phyloP scores from a whole-genome alignment of 2,113 vertebrate genomes.

The Sceloporus tristichus region DNA sequence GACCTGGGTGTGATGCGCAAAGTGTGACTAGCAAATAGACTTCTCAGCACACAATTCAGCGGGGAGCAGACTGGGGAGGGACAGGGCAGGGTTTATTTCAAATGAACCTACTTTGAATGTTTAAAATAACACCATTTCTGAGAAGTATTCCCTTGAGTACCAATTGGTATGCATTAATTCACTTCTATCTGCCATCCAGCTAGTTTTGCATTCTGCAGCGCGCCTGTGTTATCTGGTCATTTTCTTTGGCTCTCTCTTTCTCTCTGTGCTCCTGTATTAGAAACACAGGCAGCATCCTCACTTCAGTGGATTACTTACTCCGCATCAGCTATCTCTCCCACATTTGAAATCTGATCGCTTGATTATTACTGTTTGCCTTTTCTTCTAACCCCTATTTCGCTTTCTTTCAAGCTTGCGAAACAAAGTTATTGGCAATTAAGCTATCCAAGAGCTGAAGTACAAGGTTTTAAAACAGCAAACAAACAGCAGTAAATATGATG shows the following conservation, averaged over 20 bases:
- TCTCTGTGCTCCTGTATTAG: not conserved
- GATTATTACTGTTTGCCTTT: not conserved
- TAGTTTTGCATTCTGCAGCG: constrained; percentile 4
- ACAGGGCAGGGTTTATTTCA: constrained; percentile 4
- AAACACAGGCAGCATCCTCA: not conserved
- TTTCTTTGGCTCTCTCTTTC: not conserved
- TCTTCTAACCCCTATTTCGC: not conserved
- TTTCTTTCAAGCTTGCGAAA: not conserved
- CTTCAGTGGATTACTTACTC: not conserved
- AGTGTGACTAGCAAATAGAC: not conserved
- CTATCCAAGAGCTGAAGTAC: not conserved
- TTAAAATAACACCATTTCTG: constrained; percentile 37
- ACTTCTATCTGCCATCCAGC: constrained; percentile 8
- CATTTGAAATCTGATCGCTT: not conserved
- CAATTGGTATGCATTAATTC: constrained; percentile 36
- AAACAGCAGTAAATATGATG: not conserved
- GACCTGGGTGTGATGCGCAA: not conserved
- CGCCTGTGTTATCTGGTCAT: constrained; percentile 9
- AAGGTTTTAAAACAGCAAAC: not conserved
- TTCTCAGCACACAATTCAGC: not conserved
- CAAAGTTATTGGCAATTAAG: not conserved
- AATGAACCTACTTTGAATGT: constrained; percentile 37
- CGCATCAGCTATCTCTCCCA: not conserved
- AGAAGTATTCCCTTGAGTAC: constrained; percentile 23
- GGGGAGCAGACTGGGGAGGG: not conserved